Evolutionary conservation across 1,140 invertebrate species (phyloP), one percentile per base, ranked within the genome.

Genomic region (Hermetia illucens): DNA sequence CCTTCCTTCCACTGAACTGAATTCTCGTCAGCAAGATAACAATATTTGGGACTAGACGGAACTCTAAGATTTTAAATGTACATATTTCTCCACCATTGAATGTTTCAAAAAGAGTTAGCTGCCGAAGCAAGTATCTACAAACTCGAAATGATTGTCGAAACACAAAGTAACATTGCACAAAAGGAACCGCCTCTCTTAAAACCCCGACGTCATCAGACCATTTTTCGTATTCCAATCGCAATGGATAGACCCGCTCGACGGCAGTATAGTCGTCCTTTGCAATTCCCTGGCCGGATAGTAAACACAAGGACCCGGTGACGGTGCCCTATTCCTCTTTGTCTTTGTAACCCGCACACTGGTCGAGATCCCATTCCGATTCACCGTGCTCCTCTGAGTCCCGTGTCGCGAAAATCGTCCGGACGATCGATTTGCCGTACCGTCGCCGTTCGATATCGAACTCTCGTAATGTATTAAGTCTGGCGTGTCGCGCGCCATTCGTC

Each of bases 381-480:
- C 59, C 17, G 48, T 59, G 42, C 64, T 68, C 30, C 70, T 60
- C 22, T 62, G 62, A 2, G 72, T 78, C 42, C 68, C 72, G 39
- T 72, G 72, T 24, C 79, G 63, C 30, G 77, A 71, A 37, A 79
- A 55, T 22, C 76, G 69, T 46, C 77, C 64, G 38, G 77, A 79
- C 42, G 75, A 70, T 10, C 74, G 66, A 47, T 69, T 68, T 25
- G 50, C 50, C 17, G 51, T 55, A 20, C 65, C 49, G 46, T 80
- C 70, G 47, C 69, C 75, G 59, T 81, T 83, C 27, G 81, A 84
- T 31, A 80, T 72, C 47, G 82, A 70, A 47, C 80, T 83, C 53
- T 86, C 82, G 51, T 85, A 82, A 52, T 82, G 78, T 6, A 79
- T 74, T 48, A 73, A 65, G 58, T 84, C 75, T 39, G 81, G 71